A percentile compares a stretch with the other conserved stretches of the same genome.
phyloP scores from a whole-genome alignment of 2,113 vertebrate genomes.

The Ameiurus melas region DNA sequence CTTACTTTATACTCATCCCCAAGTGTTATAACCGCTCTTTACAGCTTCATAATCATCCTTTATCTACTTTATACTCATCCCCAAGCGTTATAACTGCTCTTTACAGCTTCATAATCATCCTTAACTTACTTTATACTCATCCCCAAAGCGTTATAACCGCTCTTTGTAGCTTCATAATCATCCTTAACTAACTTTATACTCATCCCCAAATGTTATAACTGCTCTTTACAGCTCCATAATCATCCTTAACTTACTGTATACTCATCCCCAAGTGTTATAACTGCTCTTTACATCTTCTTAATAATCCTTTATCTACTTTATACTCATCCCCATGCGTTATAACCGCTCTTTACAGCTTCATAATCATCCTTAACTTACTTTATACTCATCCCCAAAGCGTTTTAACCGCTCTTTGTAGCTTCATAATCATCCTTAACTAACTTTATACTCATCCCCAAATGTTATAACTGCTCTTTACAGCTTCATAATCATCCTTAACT shows the following conservation, averaged over 20 bases:
- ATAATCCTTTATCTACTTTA: background rate
- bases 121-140: too few relatives aligned
- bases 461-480: background rate
- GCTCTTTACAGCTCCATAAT: background rate
- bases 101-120: too few relatives aligned
- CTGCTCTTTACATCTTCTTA: background rate
- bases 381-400: background rate
- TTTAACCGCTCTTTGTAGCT: background rate
- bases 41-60: too few relatives aligned
- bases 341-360: background rate
- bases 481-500: background rate
- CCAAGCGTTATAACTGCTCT: too few relatives aligned
- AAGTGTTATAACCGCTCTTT: too few relatives aligned
- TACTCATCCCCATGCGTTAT: background rate
- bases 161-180: too few relatives aligned
- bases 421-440: background rate
- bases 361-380: background rate
- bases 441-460: background rate
- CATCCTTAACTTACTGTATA: slow-evolving; percentile 28
- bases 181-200: too few relatives aligned
- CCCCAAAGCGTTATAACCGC: too few relatives aligned
- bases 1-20: too few relatives aligned
- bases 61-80: too few relatives aligned
- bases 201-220: too few relatives aligned
- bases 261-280: background rate